phyloP scores from a whole-genome alignment of 2,113 vertebrate genomes.

The Calypte anna region DNA sequence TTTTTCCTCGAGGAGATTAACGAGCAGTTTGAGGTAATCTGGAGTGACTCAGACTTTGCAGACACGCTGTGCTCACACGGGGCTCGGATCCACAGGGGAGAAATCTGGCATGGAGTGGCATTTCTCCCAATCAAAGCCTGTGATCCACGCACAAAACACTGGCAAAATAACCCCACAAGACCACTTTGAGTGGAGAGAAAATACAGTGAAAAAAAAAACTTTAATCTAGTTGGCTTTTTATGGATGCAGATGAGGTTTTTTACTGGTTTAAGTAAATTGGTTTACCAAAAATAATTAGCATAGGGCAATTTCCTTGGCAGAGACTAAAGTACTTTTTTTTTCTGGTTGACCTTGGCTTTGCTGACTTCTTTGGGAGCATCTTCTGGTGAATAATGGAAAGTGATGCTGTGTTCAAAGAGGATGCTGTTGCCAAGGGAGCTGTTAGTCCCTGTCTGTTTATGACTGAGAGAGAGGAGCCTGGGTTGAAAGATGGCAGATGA shows the following conservation, averaged over 20 bases:
- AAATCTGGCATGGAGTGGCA: neutral
- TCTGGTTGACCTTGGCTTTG: slow-evolving; percentile 21
- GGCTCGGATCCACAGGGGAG: neutral
- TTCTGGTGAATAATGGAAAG: slow-evolving; percentile 22
- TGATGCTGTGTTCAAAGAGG: slow-evolving; percentile 5
- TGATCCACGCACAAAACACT: neutral
- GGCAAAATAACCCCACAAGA: neutral
- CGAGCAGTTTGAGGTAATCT: neutral
- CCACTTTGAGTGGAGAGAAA: neutral
- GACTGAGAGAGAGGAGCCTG: neutral
- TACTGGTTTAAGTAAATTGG: neutral
- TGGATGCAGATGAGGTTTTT: neutral
- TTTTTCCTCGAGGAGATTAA: neutral
- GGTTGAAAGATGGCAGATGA: slow-evolving; percentile 13
- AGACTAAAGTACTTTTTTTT: neutral
- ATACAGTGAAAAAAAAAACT: neutral
- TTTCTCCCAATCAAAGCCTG: neutral
- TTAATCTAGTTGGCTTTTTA: neutral
- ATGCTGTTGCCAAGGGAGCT: slow-evolving; percentile 57
- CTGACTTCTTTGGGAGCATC: slow-evolving; percentile 40
- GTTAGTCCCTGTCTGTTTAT: neutral
- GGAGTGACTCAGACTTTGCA: slow-evolving; percentile 47
- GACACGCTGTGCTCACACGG: neutral
- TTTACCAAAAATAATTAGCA: slow-evolving; percentile 21
- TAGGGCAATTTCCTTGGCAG: slow-evolving; percentile 1